Percentiles rank a stretch among this genome's conserved stretches.
Conservation (phyloP, 2,113 vertebrate genomes). For the Willisornis vidua region DNA sequence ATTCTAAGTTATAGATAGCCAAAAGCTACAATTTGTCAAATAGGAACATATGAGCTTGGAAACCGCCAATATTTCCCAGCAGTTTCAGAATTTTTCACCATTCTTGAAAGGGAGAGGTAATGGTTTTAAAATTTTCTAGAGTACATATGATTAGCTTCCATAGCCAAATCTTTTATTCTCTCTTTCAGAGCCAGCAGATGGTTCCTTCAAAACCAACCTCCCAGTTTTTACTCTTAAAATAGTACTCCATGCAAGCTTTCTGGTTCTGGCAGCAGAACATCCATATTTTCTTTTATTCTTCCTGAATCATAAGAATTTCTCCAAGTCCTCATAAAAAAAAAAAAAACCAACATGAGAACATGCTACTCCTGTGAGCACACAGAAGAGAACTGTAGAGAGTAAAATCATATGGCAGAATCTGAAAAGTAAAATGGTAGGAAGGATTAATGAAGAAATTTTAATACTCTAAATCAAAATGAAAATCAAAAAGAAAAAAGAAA, state of each 20-base stretch:
- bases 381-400: neutral
- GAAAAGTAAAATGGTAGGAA: neutral
- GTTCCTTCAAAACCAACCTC: neutral
- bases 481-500: neutral
- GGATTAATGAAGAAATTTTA: neutral
- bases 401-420: neutral
- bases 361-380: neutral
- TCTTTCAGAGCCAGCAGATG: neutral
- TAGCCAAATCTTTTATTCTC: neutral
- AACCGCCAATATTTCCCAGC: neutral
- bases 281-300: neutral
- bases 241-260: neutral
- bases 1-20: neutral
- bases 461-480: neutral
- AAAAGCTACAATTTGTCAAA: constrained; percentile 7
- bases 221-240: constrained; percentile 4
- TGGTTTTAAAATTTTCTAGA: neutral
- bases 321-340: neutral
- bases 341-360: neutral
- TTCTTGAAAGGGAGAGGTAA: neutral
- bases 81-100: neutral
- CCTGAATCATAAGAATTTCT: neutral
- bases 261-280: neutral
- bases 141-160: neutral
- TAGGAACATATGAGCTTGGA: neutral